Percentiles rank a stretch among this genome's conserved stretches.
phyloP scores from a whole-genome alignment of 1,140 invertebrate species.

The Drosophila chauvacae region DNA sequence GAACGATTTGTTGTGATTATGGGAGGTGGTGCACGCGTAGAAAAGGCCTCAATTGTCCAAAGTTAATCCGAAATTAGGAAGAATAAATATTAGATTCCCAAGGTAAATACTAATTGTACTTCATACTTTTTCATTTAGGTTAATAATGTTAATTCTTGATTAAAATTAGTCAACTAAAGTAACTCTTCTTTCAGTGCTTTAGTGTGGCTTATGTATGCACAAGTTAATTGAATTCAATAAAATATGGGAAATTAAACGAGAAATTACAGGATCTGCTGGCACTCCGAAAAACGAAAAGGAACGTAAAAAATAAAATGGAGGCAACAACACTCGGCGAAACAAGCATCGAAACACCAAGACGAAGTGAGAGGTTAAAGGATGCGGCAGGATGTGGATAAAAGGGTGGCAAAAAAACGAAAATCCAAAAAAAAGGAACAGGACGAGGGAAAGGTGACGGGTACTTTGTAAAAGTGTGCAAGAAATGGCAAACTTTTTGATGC shows the following conservation, averaged over 20 bases:
- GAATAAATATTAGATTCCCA: background rate
- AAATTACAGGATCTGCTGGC: conserved; percentile 10
- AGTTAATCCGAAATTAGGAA: background rate
- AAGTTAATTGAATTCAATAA: conserved; percentile 40
- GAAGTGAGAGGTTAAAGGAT: conserved; percentile 19
- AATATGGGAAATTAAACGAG: conserved; percentile 30
- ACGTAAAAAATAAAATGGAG: conserved; percentile 43
- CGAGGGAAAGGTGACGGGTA: conserved; percentile 17
- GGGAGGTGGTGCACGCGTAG: conserved; percentile 2
- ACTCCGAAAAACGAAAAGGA: background rate
- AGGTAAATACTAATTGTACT: background rate
- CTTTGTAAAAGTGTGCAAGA: conserved; percentile 70
- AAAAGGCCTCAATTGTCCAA: background rate
- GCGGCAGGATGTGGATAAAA: conserved; percentile 17
- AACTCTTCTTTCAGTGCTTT: conserved; percentile 6
- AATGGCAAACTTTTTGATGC: conserved; percentile 83
- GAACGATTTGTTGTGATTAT: conserved; percentile 42
- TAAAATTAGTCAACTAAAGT: background rate
- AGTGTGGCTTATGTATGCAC: background rate
- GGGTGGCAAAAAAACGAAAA: background rate
- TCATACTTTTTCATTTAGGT: background rate
- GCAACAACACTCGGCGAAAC: conserved; percentile 11
- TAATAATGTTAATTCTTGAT: no score
- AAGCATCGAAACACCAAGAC: conserved; percentile 15
- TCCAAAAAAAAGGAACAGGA: background rate